Conservation (phyloP, 2,888 invertebrate genomes). For the Heteropelma amictum region DNA sequence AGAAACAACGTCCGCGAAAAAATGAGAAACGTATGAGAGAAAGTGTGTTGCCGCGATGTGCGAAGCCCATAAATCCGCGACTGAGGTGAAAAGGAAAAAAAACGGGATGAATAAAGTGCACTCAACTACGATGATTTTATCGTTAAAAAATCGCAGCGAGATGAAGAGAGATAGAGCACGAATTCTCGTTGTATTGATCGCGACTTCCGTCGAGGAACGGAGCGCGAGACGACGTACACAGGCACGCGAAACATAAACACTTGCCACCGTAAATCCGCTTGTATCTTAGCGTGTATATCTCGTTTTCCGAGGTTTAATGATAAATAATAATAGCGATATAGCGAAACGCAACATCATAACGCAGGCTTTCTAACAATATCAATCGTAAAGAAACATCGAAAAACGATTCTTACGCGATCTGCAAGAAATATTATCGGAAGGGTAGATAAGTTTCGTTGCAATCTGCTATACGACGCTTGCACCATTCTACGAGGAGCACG, state of each 20-base stretch:
- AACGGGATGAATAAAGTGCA: slow-evolving; percentile 13
- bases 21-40: too few species aligned
- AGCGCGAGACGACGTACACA: too few species aligned
- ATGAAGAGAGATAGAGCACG: slow-evolving; percentile 41
- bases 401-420: slow-evolving; percentile 62
- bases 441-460: slow-evolving; percentile 59
- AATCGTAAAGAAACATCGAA: too few species aligned
- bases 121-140: slow-evolving; percentile 12
- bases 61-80: not conserved
- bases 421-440: slow-evolving; percentile 63
- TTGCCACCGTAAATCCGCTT: not conserved
- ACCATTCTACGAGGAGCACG: slow-evolving; percentile 59
- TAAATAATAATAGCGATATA: too few species aligned
- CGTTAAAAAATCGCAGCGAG: not conserved
- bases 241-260: slow-evolving; percentile 47
- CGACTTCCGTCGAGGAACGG: slow-evolving; percentile 59
- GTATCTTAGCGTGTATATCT: not conserved
- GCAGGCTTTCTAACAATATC: too few species aligned
- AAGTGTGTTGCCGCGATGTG: too few species aligned
- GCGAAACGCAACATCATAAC: too few species aligned
- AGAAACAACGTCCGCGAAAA: not conserved
- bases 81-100: not conserved
- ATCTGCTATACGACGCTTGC: slow-evolving; percentile 59
- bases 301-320: too few species aligned
- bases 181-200: slow-evolving; percentile 66